These are phyloP conservation scores for Ectobius pallidus DNA, from an alignment of 2,888 invertebrate species.

Conservation along the genomic window DNA sequence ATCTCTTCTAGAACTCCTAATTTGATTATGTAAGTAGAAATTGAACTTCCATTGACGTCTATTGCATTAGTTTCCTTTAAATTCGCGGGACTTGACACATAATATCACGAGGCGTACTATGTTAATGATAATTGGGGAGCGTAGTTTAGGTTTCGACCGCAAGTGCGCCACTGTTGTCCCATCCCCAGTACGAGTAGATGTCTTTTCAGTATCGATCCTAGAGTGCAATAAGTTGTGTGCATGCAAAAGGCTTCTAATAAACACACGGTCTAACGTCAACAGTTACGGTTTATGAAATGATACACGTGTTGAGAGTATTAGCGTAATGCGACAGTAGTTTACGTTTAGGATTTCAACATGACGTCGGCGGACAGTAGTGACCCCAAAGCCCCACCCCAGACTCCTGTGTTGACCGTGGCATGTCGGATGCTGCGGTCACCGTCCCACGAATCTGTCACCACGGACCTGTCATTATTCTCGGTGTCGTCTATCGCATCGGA, in stretches of 20 bases:
- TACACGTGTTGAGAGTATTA: too few relatives aligned
- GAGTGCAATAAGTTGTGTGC: background rate
- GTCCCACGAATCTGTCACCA: conserved; percentile 83
- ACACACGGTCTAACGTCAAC: background rate
- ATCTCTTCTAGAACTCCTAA: too few relatives aligned
- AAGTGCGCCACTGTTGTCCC: background rate
- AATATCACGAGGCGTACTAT: too few relatives aligned
- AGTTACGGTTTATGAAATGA: background rate
- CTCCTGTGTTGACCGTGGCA: conserved; percentile 59
- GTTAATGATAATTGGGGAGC: background rate
- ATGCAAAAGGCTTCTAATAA: background rate
- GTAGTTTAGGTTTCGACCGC: background rate
- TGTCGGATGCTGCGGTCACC: conserved; percentile 76
- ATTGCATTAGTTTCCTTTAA: background rate
- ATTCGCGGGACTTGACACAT: too few relatives aligned
- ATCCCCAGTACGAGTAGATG: background rate
- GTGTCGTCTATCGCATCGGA: conserved; percentile 71
- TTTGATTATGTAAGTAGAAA: too few relatives aligned
- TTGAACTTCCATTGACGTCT: background rate
- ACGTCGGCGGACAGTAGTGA: conserved; percentile 8
- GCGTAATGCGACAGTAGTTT: background rate
- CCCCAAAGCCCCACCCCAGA: conserved; percentile 49
- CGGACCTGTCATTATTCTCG: conserved; percentile 80
- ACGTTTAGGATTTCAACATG: background rate
- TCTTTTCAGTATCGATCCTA: conserved; percentile 13